A percentile compares a stretch with the other conserved stretches of the same genome.
These are phyloP conservation scores for Nicator chloris DNA, from an alignment of 2,113 vertebrate species.

Conservation along the genomic window DNA sequence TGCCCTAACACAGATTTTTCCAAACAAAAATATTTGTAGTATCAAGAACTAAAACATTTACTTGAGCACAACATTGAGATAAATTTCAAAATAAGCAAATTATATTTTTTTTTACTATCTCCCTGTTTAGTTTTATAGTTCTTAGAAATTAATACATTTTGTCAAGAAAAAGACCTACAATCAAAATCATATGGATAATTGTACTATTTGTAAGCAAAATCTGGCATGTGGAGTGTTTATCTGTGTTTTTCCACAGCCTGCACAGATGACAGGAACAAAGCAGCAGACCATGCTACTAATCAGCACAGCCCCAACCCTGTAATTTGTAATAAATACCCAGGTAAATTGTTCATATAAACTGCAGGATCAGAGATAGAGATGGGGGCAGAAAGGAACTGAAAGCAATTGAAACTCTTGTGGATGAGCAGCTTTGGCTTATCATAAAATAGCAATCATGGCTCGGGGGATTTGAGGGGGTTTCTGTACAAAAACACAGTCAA, in stretches of 20 bases:
- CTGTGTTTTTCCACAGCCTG: background rate
- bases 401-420: rapidly evolving
- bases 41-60: background rate
- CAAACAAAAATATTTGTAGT: constrained; percentile 22
- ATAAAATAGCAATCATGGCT: rapidly evolving
- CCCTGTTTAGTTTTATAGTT: background rate
- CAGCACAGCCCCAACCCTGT: background rate
- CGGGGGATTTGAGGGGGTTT: background rate
- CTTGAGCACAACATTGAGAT: background rate
- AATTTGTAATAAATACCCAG: background rate
- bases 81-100: background rate
- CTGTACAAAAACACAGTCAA: background rate
- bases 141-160: background rate
- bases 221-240: background rate
- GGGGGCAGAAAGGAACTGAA: background rate
- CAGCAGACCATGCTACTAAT: background rate
- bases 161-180: background rate
- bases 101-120: background rate
- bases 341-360: background rate
- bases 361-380: background rate
- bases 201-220: background rate
- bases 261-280: background rate
- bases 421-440: background rate
- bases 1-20: constrained; percentile 34
- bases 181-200: background rate